phyloP scores from a whole-genome alignment of 2,888 invertebrate genomes.

The Nesidiocoris tenuis region DNA sequence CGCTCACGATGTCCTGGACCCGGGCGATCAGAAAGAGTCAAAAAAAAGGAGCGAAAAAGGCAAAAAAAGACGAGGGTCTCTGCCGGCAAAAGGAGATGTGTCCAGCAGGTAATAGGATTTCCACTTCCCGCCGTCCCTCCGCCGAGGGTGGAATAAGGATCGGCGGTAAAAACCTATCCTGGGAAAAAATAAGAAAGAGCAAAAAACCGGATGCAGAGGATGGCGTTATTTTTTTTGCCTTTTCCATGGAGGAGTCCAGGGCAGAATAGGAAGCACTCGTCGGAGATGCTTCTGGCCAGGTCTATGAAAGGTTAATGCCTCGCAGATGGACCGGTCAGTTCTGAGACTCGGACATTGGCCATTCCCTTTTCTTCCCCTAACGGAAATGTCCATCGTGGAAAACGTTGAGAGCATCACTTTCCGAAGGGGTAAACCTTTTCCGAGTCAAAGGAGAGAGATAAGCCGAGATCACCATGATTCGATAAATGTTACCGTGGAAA shows the following conservation, averaged over 20 bases:
- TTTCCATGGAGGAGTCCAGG: neutral
- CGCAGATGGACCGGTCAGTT: slow-evolving; percentile 42
- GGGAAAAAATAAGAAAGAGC: neutral
- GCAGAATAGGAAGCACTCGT: neutral
- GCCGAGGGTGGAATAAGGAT: neutral
- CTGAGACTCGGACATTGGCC: slow-evolving; percentile 39
- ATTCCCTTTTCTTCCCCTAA: slow-evolving; percentile 42
- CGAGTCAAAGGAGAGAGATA: too few relatives aligned
- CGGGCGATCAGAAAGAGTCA: neutral
- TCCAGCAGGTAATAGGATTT: neutral
- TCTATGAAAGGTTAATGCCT: slow-evolving; percentile 45
- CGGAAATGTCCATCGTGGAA: slow-evolving; percentile 38
- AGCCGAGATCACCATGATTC: too few relatives aligned
- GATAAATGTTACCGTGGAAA: too few relatives aligned
- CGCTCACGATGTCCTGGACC: neutral
- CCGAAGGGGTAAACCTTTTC: neutral
- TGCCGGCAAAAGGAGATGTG: neutral
- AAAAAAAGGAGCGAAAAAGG: too few relatives aligned
- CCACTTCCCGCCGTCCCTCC: neutral
- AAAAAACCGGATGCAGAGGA: neutral
- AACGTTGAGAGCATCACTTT: slow-evolving; percentile 18
- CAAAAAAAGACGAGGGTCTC: neutral
- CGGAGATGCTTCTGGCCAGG: neutral
- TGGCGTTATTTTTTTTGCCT: neutral
- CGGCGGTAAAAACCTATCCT: neutral